Evolutionary conservation across 1,140 invertebrate species (phyloP), one percentile per base, ranked within the genome.

Genomic region (Hestina assimilis): DNA sequence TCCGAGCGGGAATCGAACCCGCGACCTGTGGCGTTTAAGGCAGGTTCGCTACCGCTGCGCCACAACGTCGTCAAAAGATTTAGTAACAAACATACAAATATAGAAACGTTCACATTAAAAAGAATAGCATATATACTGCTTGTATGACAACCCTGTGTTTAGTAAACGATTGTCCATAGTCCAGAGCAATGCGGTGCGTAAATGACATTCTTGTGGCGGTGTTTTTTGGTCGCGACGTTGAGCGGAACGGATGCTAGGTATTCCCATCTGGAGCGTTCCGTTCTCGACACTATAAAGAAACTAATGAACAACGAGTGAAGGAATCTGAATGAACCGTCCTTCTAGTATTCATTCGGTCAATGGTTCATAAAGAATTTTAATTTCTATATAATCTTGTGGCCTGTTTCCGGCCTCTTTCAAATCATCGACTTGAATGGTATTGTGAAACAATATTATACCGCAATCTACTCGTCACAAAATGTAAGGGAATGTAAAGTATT

Each of bases 161-260:
- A 51, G 46, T 57, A 61, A 66, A 64, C 59, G 60, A 72, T 66
- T 56, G 60, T 64, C 46, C 55, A 62, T 63, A 55, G 47, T 28
- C 26, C 20, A 29, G 48, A 59, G 58, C 58, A 57, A 58, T 40
- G 62, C 63, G 53, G 59, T 72, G 73, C 62, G 77, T 82, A 80
- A 80, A 82, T 82, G 79, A 77, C 81, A 84, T 84, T 84, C 81
- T 68, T 73, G 70, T 50, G 63, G 38, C 63, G 66, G 48, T 66
- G 76, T 80, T 84, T 84, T 84, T 84, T 84, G 71, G 77, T 72
- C 35, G 47, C 31, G 59, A 35, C 63, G 59, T 38, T 48, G 58
- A 80, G 70, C 75, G 79, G 77, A 84, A 84, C 81, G 73, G 73
- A 84, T 82, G 66, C 33, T 29, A 67, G 74, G 75, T 71, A 84